Percentiles rank a stretch among this genome's conserved stretches.
Conservation (phyloP, 2,888 invertebrate genomes). For the Macrosiphum euphorbiae region DNA sequence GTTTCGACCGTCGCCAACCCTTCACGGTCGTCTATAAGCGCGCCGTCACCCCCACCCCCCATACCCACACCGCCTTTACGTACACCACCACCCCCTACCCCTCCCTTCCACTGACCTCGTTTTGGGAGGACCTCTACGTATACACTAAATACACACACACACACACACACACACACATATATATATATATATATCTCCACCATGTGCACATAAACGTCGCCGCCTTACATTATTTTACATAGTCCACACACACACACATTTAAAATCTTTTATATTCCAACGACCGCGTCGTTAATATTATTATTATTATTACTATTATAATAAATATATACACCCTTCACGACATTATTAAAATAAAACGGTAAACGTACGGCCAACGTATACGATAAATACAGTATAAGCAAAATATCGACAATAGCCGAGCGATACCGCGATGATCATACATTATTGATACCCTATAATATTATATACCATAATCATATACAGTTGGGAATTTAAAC, state of each 20-base stretch:
- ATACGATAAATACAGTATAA: not conserved
- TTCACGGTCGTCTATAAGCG: slow-evolving; percentile 20
- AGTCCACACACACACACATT: not conserved
- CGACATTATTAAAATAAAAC: not conserved
- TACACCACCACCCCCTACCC: not conserved
- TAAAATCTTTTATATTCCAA: slow-evolving; percentile 1
- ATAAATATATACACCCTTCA: not conserved
- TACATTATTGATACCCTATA: no score
- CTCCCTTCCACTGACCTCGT: slow-evolving; percentile 45
- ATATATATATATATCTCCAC: not conserved
- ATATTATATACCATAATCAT: no score
- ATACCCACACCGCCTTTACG: not conserved
- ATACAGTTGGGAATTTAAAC: no score
- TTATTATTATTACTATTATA: slow-evolving; percentile 12
- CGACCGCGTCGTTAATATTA: slow-evolving; percentile 29
- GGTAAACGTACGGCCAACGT: not conserved
- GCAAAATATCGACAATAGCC: no score
- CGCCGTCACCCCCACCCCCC: not conserved
- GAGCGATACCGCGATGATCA: no score
- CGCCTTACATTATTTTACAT: slow-evolving; percentile 12
- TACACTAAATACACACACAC: not conserved
- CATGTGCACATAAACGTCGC: not conserved
- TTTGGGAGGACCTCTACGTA: slow-evolving; percentile 5
- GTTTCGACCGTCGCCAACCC: slow-evolving; percentile 43
- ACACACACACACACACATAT: not conserved